These are phyloP conservation scores for Magallana nippona DNA, from an alignment of 2,888 invertebrate genomes.

Conservation along the genomic window DNA sequence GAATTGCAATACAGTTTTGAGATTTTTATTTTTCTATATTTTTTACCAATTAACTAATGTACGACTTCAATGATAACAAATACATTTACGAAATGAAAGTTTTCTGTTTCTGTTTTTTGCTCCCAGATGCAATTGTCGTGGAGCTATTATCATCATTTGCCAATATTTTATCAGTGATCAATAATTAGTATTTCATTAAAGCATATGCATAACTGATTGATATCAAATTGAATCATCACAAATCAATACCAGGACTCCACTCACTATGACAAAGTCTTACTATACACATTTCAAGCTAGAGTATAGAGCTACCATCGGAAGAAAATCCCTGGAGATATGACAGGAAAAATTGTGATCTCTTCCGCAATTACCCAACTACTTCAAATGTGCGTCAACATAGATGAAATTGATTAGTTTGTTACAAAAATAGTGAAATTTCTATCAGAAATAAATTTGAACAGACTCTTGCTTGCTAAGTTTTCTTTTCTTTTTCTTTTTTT, in stretches of 20 bases:
- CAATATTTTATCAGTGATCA: background rate
- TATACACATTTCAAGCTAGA: background rate
- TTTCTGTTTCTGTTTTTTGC: constrained; percentile 2
- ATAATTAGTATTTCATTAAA: constrained; percentile 33
- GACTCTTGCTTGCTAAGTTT: background rate
- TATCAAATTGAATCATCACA: background rate
- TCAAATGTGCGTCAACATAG: constrained; percentile 2
- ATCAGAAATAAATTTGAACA: background rate
- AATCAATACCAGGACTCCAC: background rate
- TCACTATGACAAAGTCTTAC: background rate
- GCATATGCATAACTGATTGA: background rate
- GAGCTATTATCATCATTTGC: background rate
- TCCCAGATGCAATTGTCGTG: background rate
- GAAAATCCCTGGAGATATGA: background rate
- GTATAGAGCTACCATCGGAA: background rate
- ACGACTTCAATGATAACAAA: background rate
- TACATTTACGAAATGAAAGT: constrained; percentile 8
- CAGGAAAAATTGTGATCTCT: constrained; percentile 22
- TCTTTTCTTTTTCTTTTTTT: background rate
- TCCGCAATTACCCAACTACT: constrained; percentile 23
- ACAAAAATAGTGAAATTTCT: background rate
- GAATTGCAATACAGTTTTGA: too few relatives aligned
- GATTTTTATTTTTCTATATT: background rate
- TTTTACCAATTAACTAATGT: constrained; percentile 9
- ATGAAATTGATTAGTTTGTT: constrained; percentile 3